These are phyloP conservation scores for Podargus strigoides DNA, from an alignment of 2,797 vertebrate species.

Conservation along the genomic window DNA sequence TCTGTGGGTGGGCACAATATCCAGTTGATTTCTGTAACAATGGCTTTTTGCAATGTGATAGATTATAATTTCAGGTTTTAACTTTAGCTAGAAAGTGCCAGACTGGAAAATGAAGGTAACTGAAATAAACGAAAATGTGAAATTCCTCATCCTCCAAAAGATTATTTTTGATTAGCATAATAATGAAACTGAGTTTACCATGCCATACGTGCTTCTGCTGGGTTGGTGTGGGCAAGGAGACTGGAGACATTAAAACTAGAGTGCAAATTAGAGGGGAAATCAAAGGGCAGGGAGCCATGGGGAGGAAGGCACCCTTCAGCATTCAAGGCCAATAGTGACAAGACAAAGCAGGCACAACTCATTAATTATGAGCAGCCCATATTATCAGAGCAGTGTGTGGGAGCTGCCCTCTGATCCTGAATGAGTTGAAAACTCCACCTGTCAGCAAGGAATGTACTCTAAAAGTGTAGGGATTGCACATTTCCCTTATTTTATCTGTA, in stretches of 20 bases:
- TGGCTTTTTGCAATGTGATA: neutral
- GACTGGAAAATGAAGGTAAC: neutral
- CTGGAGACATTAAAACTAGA: neutral
- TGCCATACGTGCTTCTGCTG: neutral
- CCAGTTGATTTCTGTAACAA: neutral
- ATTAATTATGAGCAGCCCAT: neutral
- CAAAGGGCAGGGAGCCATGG: accelerated
- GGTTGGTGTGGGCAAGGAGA: neutral
- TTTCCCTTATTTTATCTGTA: neutral
- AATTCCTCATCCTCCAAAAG: neutral
- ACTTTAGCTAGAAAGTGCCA: neutral
- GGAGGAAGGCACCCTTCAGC: neutral
- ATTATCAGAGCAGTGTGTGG: no score
- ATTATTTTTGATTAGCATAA: neutral
- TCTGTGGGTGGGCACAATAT: neutral
- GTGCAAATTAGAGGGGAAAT: neutral
- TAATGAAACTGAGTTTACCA: neutral
- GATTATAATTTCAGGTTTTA: neutral
- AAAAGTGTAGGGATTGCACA: neutral
- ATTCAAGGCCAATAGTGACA: accelerated
- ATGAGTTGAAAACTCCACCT: neutral
- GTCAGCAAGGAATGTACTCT: neutral
- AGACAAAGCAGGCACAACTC: neutral
- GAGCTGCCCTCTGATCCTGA: neutral
- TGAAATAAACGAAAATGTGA: neutral